Evolutionary conservation across 2,113 vertebrate genomes (phyloP).

Genomic region (Chiloscyllium plagiosum): DNA sequence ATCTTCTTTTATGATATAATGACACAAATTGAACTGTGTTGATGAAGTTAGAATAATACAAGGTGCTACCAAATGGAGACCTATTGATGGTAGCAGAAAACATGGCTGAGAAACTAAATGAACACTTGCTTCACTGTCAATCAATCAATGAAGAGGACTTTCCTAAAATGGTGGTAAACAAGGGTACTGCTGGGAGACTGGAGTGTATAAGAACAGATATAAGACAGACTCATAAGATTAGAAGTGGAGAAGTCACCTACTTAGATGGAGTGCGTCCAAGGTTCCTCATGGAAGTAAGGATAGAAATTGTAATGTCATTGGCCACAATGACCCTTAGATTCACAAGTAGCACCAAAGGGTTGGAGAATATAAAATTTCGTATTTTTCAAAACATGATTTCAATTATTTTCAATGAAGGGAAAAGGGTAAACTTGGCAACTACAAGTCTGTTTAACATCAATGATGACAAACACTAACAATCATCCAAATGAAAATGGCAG

Average conservation of each 20-base stretch:
- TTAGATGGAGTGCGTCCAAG: too few relatives aligned
- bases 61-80: not conserved
- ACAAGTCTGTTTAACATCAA: not conserved
- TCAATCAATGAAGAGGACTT: not conserved
- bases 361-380: too few relatives aligned
- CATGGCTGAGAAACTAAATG: not conserved
- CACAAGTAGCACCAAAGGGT: too few relatives aligned
- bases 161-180: not conserved
- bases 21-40: too few relatives aligned
- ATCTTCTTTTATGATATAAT: too few relatives aligned
- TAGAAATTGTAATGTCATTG: too few relatives aligned
- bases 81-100: not conserved
- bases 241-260: not conserved
- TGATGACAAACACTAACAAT: not conserved
- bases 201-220: not conserved
- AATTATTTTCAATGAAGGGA: too few relatives aligned
- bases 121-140: not conserved
- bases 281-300: too few relatives aligned
- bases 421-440: not conserved
- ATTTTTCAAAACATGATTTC: too few relatives aligned
- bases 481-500: not conserved
- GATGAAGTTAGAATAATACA: too few relatives aligned
- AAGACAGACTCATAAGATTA: not conserved
- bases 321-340: too few relatives aligned
- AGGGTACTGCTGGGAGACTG: not conserved